Evolutionary conservation across 2,888 invertebrate genomes (phyloP), one percentile per base, ranked within the genome.

Genomic region (Mechanitis mazaeus): DNA sequence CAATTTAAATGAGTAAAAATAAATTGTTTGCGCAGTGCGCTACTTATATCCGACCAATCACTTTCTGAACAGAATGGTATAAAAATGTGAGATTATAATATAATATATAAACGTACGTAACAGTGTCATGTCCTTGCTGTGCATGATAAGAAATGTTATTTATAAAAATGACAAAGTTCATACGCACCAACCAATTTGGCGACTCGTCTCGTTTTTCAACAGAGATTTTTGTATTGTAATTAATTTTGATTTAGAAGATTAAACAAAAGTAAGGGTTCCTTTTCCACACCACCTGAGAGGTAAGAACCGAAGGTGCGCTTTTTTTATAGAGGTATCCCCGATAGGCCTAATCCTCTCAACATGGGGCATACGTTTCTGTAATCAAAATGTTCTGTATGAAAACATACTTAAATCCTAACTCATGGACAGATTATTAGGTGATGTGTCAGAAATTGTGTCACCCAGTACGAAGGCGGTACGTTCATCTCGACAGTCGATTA

Each of bases 291-390:
- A 89, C 89, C 88, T 68, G 57, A 59, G 87, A 83, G 87, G 89
- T 87, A 87, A 84, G 85, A 86, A 85, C 85, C 80, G 46, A 50
- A 75, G 84, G 88, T 79, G 86, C 87, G 88, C 72, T 88, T 89
- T 89, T 89, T 88, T 88, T 89, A 81, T 71, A 87, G 89, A 89
- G 89, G 89, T 89, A 46, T 89, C 88, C 89, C 89, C 89, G 72
- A 64, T 83, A 89, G 89, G 89, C 89, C 83, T 89, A 89, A 59
- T 89, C 89, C 89, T 89, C 88, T 83, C 50, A 9, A 31, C 4
- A 54, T 54, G 42, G 9, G 7, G 55, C 56, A 47, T 58, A 6
- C 35, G 54, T 11, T 54, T 42, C 11, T 59, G 38, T 42, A 53
- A 58, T 33, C 38, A 33, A 57, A 47, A 46, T 12, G 42, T 33